Evolutionary conservation across 1,140 invertebrate species (phyloP).

Genomic region (Lamellibrachia luymesi): DNA sequence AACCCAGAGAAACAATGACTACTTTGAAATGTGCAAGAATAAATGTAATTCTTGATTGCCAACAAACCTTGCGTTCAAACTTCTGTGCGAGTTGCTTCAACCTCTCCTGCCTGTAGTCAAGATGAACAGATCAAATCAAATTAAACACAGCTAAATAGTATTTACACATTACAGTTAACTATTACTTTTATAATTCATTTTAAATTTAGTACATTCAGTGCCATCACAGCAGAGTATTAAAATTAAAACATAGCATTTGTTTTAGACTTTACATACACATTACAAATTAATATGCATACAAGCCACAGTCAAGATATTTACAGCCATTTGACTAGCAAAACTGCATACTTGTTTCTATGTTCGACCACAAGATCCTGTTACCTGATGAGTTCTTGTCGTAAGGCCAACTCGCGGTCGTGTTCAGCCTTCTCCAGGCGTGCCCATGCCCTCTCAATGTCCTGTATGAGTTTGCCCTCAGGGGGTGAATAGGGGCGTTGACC

Average conservation of each 20-base stretch:
- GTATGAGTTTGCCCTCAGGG: constrained; percentile 77
- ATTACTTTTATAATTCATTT: constrained; percentile 9
- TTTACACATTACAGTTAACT: constrained; percentile 34
- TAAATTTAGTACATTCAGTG: constrained; percentile 8
- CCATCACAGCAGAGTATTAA: background rate
- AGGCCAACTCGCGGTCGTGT: constrained; percentile 86
- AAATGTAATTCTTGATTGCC: background rate
- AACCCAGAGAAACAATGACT: background rate
- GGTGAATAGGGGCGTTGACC: constrained; percentile 86
- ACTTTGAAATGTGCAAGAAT: background rate
- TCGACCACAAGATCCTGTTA: background rate
- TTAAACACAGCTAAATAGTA: background rate
- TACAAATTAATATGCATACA: background rate
- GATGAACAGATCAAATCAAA: background rate
- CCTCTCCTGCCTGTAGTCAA: constrained; percentile 70
- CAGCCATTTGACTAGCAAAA: background rate
- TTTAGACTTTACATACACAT: background rate
- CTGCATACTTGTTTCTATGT: no score
- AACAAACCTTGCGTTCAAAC: constrained; percentile 83
- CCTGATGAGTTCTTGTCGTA: constrained; percentile 85
- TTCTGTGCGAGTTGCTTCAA: constrained; percentile 93
- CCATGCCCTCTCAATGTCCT: constrained; percentile 93
- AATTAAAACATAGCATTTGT: background rate
- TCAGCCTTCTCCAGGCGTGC: constrained; percentile 89
- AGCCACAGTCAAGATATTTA: background rate